These are phyloP conservation scores for Drosophila melanosoma DNA, from an alignment of 2,888 invertebrate species.

Conservation along the genomic window DNA sequence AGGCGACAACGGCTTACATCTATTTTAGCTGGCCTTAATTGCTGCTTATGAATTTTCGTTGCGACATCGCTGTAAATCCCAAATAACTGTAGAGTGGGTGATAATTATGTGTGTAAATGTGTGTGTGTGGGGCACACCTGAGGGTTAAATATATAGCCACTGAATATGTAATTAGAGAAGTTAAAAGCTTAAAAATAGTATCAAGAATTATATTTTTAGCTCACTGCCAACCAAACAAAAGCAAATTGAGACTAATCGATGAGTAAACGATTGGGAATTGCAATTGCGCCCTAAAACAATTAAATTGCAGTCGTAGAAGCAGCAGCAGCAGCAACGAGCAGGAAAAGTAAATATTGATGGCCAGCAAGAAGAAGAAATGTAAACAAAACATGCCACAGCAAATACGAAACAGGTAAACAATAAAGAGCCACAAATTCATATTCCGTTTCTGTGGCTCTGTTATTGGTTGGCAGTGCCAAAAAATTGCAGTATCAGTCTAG, in stretches of 20 bases:
- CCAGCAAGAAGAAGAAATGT: slow-evolving; percentile 18
- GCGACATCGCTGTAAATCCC: slow-evolving; percentile 15
- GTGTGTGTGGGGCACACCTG: slow-evolving; percentile 8
- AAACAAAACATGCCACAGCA: slow-evolving; percentile 35
- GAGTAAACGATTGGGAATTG: slow-evolving; percentile 16
- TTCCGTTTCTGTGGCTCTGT: slow-evolving; percentile 40
- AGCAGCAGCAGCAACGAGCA: neutral
- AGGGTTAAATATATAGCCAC: neutral
- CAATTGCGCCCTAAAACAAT: slow-evolving; percentile 55
- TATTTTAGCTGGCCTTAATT: slow-evolving; percentile 60
- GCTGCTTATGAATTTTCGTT: slow-evolving; percentile 45
- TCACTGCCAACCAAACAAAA: too few species aligned
- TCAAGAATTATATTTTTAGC: slow-evolving; percentile 31
- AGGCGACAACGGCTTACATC: slow-evolving; percentile 32
- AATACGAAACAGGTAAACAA: slow-evolving; percentile 52
- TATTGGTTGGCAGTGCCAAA: slow-evolving; percentile 36
- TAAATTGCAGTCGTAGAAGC: slow-evolving; percentile 37
- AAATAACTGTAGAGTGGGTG: neutral
- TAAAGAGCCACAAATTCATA: slow-evolving; percentile 40
- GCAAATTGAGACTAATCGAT: slow-evolving; percentile 38
- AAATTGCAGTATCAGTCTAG: neutral
- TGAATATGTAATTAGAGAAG: neutral
- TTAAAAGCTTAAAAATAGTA: slow-evolving; percentile 32
- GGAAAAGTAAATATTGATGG: slow-evolving; percentile 21
- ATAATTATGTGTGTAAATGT: neutral